phyloP scores from a whole-genome alignment of 2,113 vertebrate genomes.

The Penelope pileata region DNA sequence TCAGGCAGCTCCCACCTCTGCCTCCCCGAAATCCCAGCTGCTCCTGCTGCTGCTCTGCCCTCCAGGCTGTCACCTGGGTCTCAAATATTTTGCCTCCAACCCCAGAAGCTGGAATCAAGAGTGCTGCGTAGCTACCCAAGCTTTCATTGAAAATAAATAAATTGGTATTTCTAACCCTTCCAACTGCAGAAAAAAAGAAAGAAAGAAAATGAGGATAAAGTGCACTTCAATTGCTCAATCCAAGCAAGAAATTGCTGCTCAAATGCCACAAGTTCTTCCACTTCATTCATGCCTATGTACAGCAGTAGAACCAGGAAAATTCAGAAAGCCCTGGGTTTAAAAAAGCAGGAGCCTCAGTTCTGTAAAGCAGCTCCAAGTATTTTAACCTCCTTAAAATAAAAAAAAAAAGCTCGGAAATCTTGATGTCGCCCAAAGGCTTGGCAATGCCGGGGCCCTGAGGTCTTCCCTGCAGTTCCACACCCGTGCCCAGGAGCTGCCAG shows the following conservation, averaged over 20 bases:
- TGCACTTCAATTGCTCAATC: neutral
- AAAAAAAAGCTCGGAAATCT: neutral
- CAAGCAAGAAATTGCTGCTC: neutral
- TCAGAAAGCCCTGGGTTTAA: neutral
- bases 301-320: neutral
- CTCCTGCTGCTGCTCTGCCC: neutral
- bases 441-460: neutral
- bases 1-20: neutral
- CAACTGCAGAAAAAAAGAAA: fast-evolving
- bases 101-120: neutral
- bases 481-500: neutral
- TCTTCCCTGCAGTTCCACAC: neutral
- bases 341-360: neutral
- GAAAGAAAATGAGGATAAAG: neutral
- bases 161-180: neutral
- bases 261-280: neutral
- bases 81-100: fast-evolving
- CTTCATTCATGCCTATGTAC: neutral
- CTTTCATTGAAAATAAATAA: neutral
- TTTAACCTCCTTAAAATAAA: neutral
- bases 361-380: neutral
- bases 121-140: fast-evolving
- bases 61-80: neutral
- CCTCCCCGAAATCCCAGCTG: neutral
- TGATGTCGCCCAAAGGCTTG: neutral